phyloP scores from a whole-genome alignment of 37 sponge, comb jelly and placozoan species.

The Ianthella basta region DNA sequence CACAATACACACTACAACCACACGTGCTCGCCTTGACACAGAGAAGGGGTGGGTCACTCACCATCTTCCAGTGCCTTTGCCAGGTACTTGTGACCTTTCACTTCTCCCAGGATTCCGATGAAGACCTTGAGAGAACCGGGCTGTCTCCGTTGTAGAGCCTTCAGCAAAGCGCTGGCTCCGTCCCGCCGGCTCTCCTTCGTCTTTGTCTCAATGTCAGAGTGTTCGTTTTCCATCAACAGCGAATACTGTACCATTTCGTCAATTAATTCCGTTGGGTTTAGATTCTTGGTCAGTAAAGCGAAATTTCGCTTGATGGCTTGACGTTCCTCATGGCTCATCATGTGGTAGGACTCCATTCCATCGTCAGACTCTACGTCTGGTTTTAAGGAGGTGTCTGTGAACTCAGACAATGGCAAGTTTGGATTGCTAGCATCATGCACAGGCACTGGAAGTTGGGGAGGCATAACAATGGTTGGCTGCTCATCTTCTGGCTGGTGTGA shows the following conservation, averaged over 20 bases:
- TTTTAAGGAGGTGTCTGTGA: not conserved
- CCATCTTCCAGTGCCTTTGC: not conserved
- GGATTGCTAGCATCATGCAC: not conserved
- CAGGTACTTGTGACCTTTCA: not conserved
- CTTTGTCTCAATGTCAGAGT: not conserved
- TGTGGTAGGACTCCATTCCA: slow-evolving; percentile 49
- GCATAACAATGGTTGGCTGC: not conserved
- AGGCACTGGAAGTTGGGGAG: not conserved
- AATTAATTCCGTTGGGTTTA: not conserved
- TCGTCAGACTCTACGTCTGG: slow-evolving; percentile 32
- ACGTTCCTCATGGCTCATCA: not conserved
- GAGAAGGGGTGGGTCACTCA: no score
- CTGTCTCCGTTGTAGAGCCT: not conserved
- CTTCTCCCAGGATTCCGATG: not conserved
- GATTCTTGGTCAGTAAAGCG: not conserved
- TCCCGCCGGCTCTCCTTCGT: not conserved
- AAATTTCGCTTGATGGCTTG: not conserved
- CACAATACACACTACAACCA: no score
- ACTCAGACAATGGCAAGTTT: not conserved
- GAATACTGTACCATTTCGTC: not conserved
- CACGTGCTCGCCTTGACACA: no score
- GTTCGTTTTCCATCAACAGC: not conserved
- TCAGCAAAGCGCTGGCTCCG: not conserved
- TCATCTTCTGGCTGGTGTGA: no score
- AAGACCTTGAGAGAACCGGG: not conserved